Base-by-base conservation (phyloP, 2,888 invertebrate species). In the Agrilus cyanescens region DNA sequence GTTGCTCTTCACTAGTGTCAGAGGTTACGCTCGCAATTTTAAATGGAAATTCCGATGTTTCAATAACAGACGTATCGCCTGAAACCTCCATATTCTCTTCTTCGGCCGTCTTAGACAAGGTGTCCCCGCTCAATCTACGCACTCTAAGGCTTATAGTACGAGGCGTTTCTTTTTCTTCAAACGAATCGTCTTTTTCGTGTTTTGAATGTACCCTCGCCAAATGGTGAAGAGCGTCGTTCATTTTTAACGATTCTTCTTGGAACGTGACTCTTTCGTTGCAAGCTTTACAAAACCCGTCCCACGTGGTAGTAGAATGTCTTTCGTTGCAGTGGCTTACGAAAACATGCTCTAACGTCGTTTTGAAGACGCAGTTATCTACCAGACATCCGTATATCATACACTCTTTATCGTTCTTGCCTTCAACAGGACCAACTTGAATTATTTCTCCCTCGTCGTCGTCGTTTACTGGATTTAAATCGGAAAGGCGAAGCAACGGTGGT, bases 121-220 rank as follows among this genome's bases (percentile, higher is more conserved):
- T 64, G 47, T 73, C 71, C 3, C 71, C 72, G 45, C 70, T 69
- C 8, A 73, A 52, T 39, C 69, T 58, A 25, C 72, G 58, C 30
- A 68, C 50, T 43, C 69, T 59, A 36, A 70, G 36, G 16, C 51
- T 41, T 33, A 50, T 25, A n/a, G n/a, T n/a, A 25, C 25, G 25
- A 25, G 25, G 25, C 25, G 10, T 8, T 25, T 25, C 25, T 38
- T 44, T 47, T 44, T 20, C 16, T 15, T 25, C 40, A n/a, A 18
- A 25, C 8, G 20, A 32, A 12, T 38, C 12, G 12, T 45, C 41
- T 5, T 30, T 37, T 7, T 12, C 25, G 33, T 48, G 46, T 4
- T 29, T 25, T 25, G 25, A 25, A 25, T 25, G 25, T 10, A 25
- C 8, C 4, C 33, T 20, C 10, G 46, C 35, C n/a, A 56, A 37